Conservation (phyloP, 2,888 invertebrate genomes). For the Sipha maydis region DNA sequence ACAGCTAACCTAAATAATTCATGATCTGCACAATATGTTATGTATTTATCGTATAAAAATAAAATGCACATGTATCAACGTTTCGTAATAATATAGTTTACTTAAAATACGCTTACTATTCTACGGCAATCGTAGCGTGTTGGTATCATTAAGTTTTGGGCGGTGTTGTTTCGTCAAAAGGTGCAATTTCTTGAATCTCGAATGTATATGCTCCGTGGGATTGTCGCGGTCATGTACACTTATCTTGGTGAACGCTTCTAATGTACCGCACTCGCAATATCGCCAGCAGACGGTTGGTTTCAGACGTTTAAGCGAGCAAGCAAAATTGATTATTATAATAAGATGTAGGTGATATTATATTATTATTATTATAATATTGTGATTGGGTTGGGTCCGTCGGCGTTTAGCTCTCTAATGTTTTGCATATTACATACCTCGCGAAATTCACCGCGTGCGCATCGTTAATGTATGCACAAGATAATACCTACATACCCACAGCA, state of each 20-base stretch:
- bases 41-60: too few species aligned
- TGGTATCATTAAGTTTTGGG: constrained; percentile 22
- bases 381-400: constrained; percentile 20
- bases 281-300: too few species aligned
- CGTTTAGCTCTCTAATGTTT: constrained; percentile 8
- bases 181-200: constrained; percentile 21
- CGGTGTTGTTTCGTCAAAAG: constrained; percentile 30
- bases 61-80: too few species aligned
- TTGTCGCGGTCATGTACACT: neutral
- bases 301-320: neutral
- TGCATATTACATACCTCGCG: neutral
- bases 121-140: neutral
- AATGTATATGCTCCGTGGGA: constrained; percentile 11
- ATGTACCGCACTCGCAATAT: neutral
- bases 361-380: neutral
- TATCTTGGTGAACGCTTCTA: too few species aligned
- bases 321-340: constrained; percentile 20
- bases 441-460: neutral
- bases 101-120: neutral
- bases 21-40: too few species aligned
- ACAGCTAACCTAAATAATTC: too few species aligned
- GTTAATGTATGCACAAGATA: neutral
- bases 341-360: constrained; percentile 33
- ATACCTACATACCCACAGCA: too few species aligned
- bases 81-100: too few species aligned